These are phyloP conservation scores for Xestia c-nigrum DNA, from an alignment of 2,888 invertebrate genomes.

Conservation along the genomic window DNA sequence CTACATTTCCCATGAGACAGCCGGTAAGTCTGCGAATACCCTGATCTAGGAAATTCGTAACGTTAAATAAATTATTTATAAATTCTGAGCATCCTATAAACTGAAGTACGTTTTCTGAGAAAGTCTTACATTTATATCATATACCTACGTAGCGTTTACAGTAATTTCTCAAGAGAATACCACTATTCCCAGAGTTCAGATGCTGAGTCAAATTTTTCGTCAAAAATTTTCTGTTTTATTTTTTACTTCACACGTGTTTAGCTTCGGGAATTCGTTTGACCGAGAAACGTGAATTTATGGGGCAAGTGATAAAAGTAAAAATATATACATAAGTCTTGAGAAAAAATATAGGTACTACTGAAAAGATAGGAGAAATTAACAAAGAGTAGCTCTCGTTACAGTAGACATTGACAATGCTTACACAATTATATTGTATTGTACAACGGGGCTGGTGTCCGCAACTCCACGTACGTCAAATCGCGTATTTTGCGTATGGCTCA, in stretches of 20 bases:
- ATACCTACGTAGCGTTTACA: constrained; percentile 25
- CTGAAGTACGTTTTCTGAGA: constrained; percentile 1
- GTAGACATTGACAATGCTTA: background rate
- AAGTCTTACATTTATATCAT: constrained; percentile 7
- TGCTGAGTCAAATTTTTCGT: constrained; percentile 27
- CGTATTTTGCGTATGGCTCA: no score
- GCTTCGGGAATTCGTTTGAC: constrained; percentile 9
- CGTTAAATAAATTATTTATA: constrained; percentile 11
- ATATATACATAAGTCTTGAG: background rate
- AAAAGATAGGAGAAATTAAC: background rate
- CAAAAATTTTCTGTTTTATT: constrained; percentile 23
- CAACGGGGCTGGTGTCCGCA: no score
- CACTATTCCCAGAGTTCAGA: constrained; percentile 20
- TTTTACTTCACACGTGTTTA: constrained; percentile 18
- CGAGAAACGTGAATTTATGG: constrained; percentile 13
- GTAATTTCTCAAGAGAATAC: constrained; percentile 60
- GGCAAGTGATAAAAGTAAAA: constrained; percentile 9
- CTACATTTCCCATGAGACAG: background rate
- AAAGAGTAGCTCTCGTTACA: background rate
- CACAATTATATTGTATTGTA: no score
- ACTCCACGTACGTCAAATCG: no score
- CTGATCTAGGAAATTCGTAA: background rate
- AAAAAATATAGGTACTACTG: background rate
- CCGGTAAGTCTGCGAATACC: background rate
- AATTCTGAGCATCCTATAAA: background rate